phyloP scores from a whole-genome alignment of 2,113 vertebrate species.

The Urocitellus parryii region DNA sequence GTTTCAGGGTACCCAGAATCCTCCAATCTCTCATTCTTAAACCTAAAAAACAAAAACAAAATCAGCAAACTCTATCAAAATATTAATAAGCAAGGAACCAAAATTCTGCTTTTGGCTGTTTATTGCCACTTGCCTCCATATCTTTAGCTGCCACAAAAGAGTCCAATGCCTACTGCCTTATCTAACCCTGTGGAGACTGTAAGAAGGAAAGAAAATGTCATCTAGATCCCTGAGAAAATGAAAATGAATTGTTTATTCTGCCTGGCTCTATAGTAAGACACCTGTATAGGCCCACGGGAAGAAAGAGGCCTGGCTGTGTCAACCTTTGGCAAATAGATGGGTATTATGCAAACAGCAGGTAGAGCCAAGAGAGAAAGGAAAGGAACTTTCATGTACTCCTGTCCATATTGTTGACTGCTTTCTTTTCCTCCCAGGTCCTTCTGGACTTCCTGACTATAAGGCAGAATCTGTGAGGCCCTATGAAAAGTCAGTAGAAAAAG shows the following conservation, averaged over 20 bases:
- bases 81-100: neutral
- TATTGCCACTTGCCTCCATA: neutral
- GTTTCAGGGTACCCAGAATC: neutral
- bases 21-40: neutral
- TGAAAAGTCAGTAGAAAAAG: neutral
- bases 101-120: neutral
- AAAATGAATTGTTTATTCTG: slow-evolving; percentile 54
- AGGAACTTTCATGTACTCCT: slow-evolving; percentile 50
- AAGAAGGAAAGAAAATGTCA: slow-evolving; percentile 60
- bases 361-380: slow-evolving; percentile 49
- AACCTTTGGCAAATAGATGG: slow-evolving; percentile 45
- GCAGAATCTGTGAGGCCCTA: neutral
- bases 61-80: too few relatives aligned
- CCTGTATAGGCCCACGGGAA: slow-evolving; percentile 35
- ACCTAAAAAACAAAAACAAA: neutral
- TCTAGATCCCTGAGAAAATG: slow-evolving; percentile 44
- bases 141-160: neutral
- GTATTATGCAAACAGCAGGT: neutral
- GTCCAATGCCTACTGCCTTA: neutral
- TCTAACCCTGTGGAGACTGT: neutral
- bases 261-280: slow-evolving; percentile 20
- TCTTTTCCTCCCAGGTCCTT: neutral
- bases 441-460: neutral
- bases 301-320: slow-evolving; percentile 40
- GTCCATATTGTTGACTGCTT: neutral